These are phyloP conservation scores for Pogonocherus hispidulus DNA, from an alignment of 2,888 invertebrate species.

Conservation along the genomic window DNA sequence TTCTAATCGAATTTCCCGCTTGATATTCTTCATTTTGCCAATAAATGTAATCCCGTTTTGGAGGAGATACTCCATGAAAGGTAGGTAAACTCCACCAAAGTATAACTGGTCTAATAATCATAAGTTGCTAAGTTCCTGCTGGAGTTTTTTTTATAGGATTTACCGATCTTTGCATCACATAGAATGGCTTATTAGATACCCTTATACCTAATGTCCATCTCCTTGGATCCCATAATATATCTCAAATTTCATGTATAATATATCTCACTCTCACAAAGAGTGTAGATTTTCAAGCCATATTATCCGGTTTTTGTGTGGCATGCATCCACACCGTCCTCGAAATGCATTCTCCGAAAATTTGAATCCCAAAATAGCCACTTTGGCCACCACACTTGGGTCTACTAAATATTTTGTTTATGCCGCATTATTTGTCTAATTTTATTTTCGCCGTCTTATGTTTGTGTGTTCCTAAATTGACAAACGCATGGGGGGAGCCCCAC, in stretches of 20 bases:
- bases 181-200: conserved; percentile 44
- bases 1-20: conserved; percentile 50
- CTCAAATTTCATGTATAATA: conserved; percentile 49
- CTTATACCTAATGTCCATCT: conserved; percentile 44
- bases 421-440: no score
- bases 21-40: conserved; percentile 37
- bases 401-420: no score
- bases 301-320: conserved; percentile 47
- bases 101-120: conserved; percentile 45
- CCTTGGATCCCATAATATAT: conserved; percentile 50
- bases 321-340: conserved; percentile 40
- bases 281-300: conserved; percentile 36
- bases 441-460: no score
- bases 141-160: conserved; percentile 42
- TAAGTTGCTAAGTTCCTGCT: conserved; percentile 50
- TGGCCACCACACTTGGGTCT: no score
- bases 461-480: no score
- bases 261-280: conserved; percentile 44
- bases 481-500: no score
- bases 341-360: no score
- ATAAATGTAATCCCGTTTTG: conserved; percentile 44
- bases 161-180: conserved; percentile 42
- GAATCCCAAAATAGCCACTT: no score
- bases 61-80: conserved; percentile 43
- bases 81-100: no score